Percentiles rank a stretch among this genome's conserved stretches.
phyloP scores from a whole-genome alignment of 1,140 invertebrate species.

The Papilio polyxenes region DNA sequence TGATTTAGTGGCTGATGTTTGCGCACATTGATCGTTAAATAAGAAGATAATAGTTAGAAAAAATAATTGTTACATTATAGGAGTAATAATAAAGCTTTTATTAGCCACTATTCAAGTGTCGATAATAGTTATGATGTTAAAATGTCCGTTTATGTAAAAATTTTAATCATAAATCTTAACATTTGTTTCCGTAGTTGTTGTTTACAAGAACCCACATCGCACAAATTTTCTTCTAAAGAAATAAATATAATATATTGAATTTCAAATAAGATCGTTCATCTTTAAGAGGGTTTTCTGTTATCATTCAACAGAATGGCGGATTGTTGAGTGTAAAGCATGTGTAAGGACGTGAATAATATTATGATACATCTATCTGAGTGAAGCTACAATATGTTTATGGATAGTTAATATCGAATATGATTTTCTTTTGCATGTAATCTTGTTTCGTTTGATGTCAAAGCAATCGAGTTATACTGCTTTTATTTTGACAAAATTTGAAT shows the following conservation, averaged over 20 bases:
- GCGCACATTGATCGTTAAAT: too few species aligned
- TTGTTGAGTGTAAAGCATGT: background rate
- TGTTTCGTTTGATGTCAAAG: too few species aligned
- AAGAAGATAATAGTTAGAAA: too few species aligned
- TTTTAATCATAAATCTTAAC: background rate
- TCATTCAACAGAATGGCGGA: conserved; percentile 13
- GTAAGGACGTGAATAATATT: conserved; percentile 6
- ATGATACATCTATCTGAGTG: background rate
- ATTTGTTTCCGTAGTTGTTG: background rate
- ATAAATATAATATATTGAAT: conserved; percentile 10
- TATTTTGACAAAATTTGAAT: too few species aligned
- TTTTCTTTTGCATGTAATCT: too few species aligned
- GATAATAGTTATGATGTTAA: too few species aligned
- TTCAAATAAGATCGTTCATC: conserved; percentile 8
- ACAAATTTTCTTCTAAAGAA: background rate
- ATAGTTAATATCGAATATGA: too few species aligned
- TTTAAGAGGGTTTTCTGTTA: conserved; percentile 20
- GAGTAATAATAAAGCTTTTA: too few species aligned
- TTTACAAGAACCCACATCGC: background rate
- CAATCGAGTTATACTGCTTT: too few species aligned
- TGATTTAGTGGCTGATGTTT: background rate
- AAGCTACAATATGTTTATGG: background rate
- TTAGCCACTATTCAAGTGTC: too few species aligned
- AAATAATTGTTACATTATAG: too few species aligned
- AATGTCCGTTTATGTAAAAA: background rate